Evolutionary conservation across 2,888 invertebrate species (phyloP), one percentile per base, ranked within the genome.

Genomic region (Cheilosia variabilis): DNA sequence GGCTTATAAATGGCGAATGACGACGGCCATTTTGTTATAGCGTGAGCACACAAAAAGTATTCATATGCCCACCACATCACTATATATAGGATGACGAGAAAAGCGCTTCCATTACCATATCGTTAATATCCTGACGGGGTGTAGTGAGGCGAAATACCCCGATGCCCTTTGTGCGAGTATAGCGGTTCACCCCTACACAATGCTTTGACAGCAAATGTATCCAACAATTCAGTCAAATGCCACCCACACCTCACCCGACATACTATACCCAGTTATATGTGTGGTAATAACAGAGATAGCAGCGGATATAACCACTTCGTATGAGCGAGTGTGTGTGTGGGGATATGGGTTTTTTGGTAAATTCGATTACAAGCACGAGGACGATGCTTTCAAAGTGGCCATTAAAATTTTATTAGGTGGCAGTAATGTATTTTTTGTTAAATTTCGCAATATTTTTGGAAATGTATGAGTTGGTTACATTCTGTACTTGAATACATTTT

Each of bases 341-440:
- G 77, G 81, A 72, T 80, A 63, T 37, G 72, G 75, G 5, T 52
- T 31, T 31, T 76, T 72, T 76, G 86, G 86, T 81, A 86, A 86
- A 86, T 86, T 86, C 86, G 86, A 86, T 86, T 82, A 87, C 82
- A 78, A 78, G 82, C 87, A 75, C 73, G 72, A 87, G 82, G 78
- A 82, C 83, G 87, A 83, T 87, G 87, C 87, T 71, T 87, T 83
- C 83, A 83, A 86, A 88, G 87, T 88, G 80, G 88, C 88, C 87
- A 88, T 88, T 88, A 88, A 88, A 87, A 88, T 88, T 88, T 88
- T 88, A 88, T 88, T 88, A 87, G 87, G 87, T 88, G 88, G 88
- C 88, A 88, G 87, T 88, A 88, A 88, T 88, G 86, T 88, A 84
- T 79, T 81, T 86, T 81, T 77, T 77, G 81, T 77, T 76, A 81